Conservation (phyloP, 2,888 invertebrate species). For the Drosophila limbata region DNA sequence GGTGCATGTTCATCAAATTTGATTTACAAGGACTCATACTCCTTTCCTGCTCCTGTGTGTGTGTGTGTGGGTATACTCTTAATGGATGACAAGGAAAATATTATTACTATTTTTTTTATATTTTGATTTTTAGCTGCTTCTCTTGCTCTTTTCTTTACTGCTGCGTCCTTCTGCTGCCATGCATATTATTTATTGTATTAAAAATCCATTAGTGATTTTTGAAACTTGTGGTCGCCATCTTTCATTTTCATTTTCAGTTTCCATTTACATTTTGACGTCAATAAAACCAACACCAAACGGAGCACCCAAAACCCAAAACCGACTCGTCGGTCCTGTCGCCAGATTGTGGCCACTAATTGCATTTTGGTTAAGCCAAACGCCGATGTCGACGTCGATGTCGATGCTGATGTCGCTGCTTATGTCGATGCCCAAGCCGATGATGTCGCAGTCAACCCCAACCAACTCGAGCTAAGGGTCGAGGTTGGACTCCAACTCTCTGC, state of each 20-base stretch:
- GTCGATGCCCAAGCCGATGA: constrained; percentile 12
- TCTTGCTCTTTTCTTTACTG: neutral
- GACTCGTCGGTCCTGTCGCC: constrained; percentile 35
- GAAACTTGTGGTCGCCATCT: constrained; percentile 81
- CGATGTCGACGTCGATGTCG: neutral
- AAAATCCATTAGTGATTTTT: constrained; percentile 81
- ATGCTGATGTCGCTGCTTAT: neutral
- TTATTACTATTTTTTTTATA: constrained; percentile 3
- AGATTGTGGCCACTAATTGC: constrained; percentile 77
- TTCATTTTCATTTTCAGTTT: constrained; percentile 75
- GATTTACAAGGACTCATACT: neutral
- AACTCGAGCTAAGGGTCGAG: neutral
- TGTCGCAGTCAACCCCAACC: neutral
- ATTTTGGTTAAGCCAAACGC: constrained; percentile 67
- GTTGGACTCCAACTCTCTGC: neutral
- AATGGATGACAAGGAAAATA: constrained; percentile 75
- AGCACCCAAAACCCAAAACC: neutral
- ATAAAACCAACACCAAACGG: constrained; percentile 57
- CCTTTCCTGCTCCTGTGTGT: neutral
- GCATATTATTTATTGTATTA: constrained; percentile 80
- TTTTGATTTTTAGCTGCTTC: neutral
- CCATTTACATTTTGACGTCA: constrained; percentile 78
- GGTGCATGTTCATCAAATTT: constrained; percentile 38
- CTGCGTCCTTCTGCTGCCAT: constrained; percentile 2
- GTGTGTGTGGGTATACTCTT: constrained; percentile 42